Base-by-base conservation (phyloP, 1,140 invertebrate species). In the Bombus difficillimus region DNA sequence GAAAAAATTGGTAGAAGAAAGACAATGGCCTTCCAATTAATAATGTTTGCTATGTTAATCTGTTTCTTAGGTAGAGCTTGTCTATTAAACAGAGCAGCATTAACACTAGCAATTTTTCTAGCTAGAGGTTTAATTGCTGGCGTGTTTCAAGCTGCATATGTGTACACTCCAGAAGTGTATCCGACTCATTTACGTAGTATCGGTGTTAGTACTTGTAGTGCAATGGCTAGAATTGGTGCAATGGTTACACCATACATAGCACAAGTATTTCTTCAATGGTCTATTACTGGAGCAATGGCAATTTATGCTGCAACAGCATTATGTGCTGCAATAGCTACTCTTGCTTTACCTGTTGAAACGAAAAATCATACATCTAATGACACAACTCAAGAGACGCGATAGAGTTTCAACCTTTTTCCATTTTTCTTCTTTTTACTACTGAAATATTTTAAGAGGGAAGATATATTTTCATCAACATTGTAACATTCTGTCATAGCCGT, bases 161-260 rank as follows among this genome's bases (percentile, higher is more conserved):
- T 99, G 28, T 99, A 99, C 91, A 99, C 98, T 28, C 98, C 98
- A 39, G 98, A 99, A 96, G 98, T 99, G 81, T 99, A 99, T 94
- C 98, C 98, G 1, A 99, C 98, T 8, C 98, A 98, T 69, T 96
- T 99, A 86, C 94, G 98, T 87, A 97, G 98, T 53, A 97, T 98
- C 62, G 98, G 98, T 1, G 97, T 99, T 1, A 98, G 98, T 8
- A 97, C 98, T 4, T 98, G 98, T 93, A 98, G 98, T 92, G 97
- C 97, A 5, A 98, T 99, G 96, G 98, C 98, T 6, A 95, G 98
- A 82, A 96, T 99, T 43, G 98, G 98, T 62, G 98, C 98, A 34
- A 99, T 99, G 97, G 94, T 98, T 5, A 99, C 98, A 4, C 98
- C 98, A 2, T 99, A 99, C 93, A 97, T 99, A 59, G 98, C 98